Base-by-base conservation (phyloP, 2,888 invertebrate genomes). In the Leucoptera coffeella region DNA sequence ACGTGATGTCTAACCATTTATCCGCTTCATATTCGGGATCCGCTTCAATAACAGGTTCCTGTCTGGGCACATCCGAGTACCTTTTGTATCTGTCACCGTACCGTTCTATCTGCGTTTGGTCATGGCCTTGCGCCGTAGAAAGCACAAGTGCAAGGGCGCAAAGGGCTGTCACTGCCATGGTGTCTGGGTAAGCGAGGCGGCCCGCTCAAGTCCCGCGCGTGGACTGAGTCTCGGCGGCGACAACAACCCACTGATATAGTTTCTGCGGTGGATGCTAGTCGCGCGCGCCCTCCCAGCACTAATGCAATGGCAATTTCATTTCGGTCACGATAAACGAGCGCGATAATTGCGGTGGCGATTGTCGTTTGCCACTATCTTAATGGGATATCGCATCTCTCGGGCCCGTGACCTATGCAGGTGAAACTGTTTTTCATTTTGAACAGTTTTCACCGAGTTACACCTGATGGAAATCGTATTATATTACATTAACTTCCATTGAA, bases 31-130 rank as follows among this genome's bases (percentile, higher is more conserved):
- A 41, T 22, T 41, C 39, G 36, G 50, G 41, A 31, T 50, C 54
- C 14, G 67, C 69, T 48, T 78, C 78, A 30, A 76, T 57, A 14
- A 78, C 74, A 0, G 77, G 73, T 11, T 64, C 50, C 14, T 73
- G 72, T 32, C 75, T 75, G 2, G 75, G 76, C 23, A 76, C 73
- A 30, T 75, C 61, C 22, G 77, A 38, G 40, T 74, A 62, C 40
- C 75, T 77, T 0, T 67, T 61, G 35, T 64, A 73, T 17, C 17
- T 17, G 22, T 47, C 45, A 4, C 19, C 26, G 35, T 62, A 56
- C 38, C 58, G 57, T 32, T 55, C 54, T 25, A 53, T 45, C 40
- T 55, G 55, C 12, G 47, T 44, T 25, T 47, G 48, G 35, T 59
- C 54, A 34, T 48, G 50, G 9, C 50, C 47, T 32, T 47, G 47